Evolutionary conservation across 2,797 vertebrate genomes (phyloP).

Genomic region (Macroramphosus scolopax): DNA sequence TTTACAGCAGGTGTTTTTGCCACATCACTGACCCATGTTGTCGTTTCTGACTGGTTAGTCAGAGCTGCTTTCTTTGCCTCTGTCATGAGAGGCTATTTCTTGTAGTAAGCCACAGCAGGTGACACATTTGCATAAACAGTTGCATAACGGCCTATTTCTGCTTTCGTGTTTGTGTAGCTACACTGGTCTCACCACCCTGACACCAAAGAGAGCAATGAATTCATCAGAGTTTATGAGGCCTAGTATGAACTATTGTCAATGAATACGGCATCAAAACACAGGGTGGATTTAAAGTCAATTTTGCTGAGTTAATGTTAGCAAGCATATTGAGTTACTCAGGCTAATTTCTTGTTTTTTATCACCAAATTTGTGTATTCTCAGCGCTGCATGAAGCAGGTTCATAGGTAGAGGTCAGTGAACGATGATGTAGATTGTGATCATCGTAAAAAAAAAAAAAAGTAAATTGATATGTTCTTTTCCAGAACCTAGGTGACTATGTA

Average conservation of each 20-base stretch:
- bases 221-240: conserved; percentile 25
- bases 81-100: conserved; percentile 26
- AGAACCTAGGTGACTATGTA: too few species aligned
- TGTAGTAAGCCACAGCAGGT: conserved; percentile 48
- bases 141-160: conserved; percentile 34
- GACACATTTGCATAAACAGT: conserved; percentile 46
- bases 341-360: too few species aligned
- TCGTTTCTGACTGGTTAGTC: conserved; percentile 8
- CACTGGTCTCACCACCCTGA: conserved; percentile 23
- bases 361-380: too few species aligned
- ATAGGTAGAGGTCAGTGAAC: too few species aligned
- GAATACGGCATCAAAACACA: conserved; percentile 12
- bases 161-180: conserved; percentile 18
- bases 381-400: too few species aligned
- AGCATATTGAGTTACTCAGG: conserved; percentile 1
- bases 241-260: conserved; percentile 19
- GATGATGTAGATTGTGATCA: too few species aligned
- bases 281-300: conserved; percentile 2
- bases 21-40: not conserved
- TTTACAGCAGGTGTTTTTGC: conserved; percentile 3
- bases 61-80: conserved; percentile 16
- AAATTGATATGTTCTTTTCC: too few species aligned
- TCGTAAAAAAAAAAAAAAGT: too few species aligned
- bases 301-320: too few species aligned
- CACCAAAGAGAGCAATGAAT: conserved; percentile 22